A percentile compares a stretch with the other conserved stretches of the same genome.
Conservation (phyloP, 2,797 vertebrate genomes). For the Myotis vivesi region DNA sequence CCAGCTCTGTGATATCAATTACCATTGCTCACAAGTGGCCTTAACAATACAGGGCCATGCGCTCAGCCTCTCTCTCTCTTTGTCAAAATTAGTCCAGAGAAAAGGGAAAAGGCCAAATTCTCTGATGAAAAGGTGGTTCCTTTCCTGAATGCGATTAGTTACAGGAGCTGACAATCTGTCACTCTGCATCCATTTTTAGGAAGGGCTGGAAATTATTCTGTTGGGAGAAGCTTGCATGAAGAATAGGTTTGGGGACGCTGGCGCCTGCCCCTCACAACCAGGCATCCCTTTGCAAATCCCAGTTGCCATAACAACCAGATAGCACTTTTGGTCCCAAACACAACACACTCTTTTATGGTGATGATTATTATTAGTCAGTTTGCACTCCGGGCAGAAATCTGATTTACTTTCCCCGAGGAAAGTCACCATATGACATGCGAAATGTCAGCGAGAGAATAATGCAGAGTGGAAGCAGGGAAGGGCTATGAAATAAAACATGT, state of each 20-base stretch:
- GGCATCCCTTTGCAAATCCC: slow-evolving; percentile 76
- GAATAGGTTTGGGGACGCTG: slow-evolving; percentile 78
- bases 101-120: background rate
- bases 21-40: background rate
- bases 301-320: slow-evolving; percentile 85
- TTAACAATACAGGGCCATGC: background rate
- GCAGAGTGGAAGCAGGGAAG: slow-evolving; percentile 60
- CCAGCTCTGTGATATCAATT: background rate
- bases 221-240: slow-evolving; percentile 72
- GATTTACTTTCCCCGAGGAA: slow-evolving; percentile 83
- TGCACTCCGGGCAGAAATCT: slow-evolving; percentile 81
- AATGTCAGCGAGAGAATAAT: slow-evolving; percentile 77
- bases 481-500: slow-evolving; percentile 66
- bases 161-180: slow-evolving; percentile 69
- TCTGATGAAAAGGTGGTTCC: slow-evolving; percentile 5
- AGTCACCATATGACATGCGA: slow-evolving; percentile 76
- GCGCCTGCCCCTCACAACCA: slow-evolving; percentile 74
- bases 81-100: background rate
- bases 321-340: slow-evolving; percentile 77
- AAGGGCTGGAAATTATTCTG: slow-evolving; percentile 71
- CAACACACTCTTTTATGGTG: slow-evolving; percentile 74
- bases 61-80: background rate
- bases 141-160: slow-evolving; percentile 63
- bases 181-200: slow-evolving; percentile 65
- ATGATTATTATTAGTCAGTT: slow-evolving; percentile 80